A percentile compares a stretch with the other conserved stretches of the same genome.
Evolutionary conservation across 1,140 invertebrate genomes (phyloP).

Genomic region (Papilio aristodemus): DNA sequence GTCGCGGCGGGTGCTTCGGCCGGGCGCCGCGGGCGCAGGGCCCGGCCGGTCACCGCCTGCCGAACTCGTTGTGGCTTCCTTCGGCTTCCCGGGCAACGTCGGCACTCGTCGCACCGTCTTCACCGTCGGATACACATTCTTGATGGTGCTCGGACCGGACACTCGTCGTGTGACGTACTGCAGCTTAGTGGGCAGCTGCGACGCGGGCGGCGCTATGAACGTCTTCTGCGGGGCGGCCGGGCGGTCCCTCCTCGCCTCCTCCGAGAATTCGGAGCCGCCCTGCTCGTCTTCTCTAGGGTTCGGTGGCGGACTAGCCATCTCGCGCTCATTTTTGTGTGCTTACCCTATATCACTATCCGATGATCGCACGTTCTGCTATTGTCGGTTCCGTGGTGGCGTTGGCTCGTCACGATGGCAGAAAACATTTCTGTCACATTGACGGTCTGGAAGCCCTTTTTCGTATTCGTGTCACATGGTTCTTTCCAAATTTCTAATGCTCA

Average conservation of each 20-base stretch:
- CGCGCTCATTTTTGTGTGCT: constrained; percentile 79
- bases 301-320: constrained; percentile 79
- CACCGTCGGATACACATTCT: constrained; percentile 75
- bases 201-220: constrained; percentile 70
- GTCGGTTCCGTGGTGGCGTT: constrained; percentile 62
- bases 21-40: constrained; percentile 42
- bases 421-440: constrained; percentile 81
- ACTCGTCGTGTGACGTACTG: constrained; percentile 67
- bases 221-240: constrained; percentile 75
- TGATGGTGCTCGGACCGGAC: constrained; percentile 70
- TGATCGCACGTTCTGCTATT: constrained; percentile 65
- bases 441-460: constrained; percentile 78
- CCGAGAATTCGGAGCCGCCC: constrained; percentile 68
- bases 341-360: constrained; percentile 70
- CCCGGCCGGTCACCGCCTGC: constrained; percentile 37
- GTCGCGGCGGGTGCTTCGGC: constrained; percentile 56
- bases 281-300: constrained; percentile 76
- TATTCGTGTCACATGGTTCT: constrained; percentile 80
- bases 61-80: constrained; percentile 42
- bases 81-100: constrained; percentile 59
- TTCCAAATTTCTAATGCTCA: constrained; percentile 61
- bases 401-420: constrained; percentile 77
- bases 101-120: constrained; percentile 71
- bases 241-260: constrained; percentile 69
- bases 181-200: constrained; percentile 70